Percentiles rank a stretch among this genome's conserved stretches.
Evolutionary conservation across 2,888 invertebrate species (phyloP).

Genomic region (Gandaritis pyraliata): DNA sequence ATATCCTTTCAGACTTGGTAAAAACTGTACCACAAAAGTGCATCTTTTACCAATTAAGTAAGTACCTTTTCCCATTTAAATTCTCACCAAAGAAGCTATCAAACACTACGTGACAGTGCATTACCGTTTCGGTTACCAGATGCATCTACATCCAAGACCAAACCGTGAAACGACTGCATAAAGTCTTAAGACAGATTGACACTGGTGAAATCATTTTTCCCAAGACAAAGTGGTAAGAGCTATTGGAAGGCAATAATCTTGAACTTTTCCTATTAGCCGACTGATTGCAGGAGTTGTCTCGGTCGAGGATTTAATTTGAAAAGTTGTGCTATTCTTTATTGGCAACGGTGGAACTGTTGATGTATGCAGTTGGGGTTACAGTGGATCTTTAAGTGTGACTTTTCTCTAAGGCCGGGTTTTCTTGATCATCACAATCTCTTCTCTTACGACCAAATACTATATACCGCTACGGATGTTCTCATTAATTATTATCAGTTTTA

Average conservation of each 20-base stretch:
- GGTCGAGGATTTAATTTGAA: conserved; percentile 57
- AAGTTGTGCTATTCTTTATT: conserved; percentile 58
- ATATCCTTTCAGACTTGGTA: no score
- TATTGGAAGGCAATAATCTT: conserved; percentile 58
- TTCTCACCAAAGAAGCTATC: no score
- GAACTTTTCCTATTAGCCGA: conserved; percentile 61
- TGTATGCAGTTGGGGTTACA: background rate
- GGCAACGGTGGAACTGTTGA: conserved; percentile 34
- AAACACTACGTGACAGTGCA: no score
- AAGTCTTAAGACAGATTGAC: conserved; percentile 8
- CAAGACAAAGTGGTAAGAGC: conserved; percentile 40
- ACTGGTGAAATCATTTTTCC: conserved; percentile 22
- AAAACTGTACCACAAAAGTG: no score
- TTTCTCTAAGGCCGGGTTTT: background rate
- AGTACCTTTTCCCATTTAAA: no score
- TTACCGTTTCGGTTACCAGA: no score
- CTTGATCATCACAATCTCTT: no score
- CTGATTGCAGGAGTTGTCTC: conserved; percentile 55
- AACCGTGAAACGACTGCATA: background rate
- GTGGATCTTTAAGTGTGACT: background rate
- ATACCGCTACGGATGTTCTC: no score
- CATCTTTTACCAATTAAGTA: no score
- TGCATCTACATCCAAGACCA: conserved; percentile 3
- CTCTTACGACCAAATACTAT: no score
- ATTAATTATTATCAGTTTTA: no score